Evolutionary conservation across 2,797 vertebrate species (phyloP), one percentile per base, ranked within the genome.

Genomic region (Amphiprion clarkii): DNA sequence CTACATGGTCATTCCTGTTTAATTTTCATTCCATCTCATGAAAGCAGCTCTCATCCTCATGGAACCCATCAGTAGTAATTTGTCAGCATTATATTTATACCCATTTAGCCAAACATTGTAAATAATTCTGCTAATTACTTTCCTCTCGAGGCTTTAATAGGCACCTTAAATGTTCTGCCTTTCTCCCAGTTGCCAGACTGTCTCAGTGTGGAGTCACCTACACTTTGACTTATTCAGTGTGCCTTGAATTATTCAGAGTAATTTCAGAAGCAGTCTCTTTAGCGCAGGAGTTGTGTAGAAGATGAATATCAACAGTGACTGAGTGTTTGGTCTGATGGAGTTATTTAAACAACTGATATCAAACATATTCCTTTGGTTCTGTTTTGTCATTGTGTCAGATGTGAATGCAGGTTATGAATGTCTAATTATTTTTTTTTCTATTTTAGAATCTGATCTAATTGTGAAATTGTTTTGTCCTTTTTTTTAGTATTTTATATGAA

Each of bases 231-330:
- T 71, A 73, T 82, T 81, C 63, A 75, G 40, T 51, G 42, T 27
- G 23, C 13, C 52, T 67, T 90, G 21, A 88, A 89, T 90, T 73
- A 91, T 89, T 89, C 61, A 91, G 74, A 55, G 81, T 80, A 46
- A 87, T 53, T 84, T 82, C 62, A 86, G 83, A 58, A 39, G 71
- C 48, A 13, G 64, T 17, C 40, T 70, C 54, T 31, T 67, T n/a
- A 49, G 56, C 19, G 52, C 55, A 7, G 42, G 58, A 74, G 44
- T 56, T 73, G 31, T 68, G 4, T 44, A 46, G 27, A 67, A 72
- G 29, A 60, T 65, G 29, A 60, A 40, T 17, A 27, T 76, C 19
- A 71, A 4, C 48, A 48, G 6, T 12, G 53, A 58, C 36, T 13
- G 19, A 49, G 14, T 54, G n/a, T 62, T 67, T 57, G 57, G 25